phyloP scores from a whole-genome alignment of 2,888 invertebrate species.

The Acrobasis suavella region DNA sequence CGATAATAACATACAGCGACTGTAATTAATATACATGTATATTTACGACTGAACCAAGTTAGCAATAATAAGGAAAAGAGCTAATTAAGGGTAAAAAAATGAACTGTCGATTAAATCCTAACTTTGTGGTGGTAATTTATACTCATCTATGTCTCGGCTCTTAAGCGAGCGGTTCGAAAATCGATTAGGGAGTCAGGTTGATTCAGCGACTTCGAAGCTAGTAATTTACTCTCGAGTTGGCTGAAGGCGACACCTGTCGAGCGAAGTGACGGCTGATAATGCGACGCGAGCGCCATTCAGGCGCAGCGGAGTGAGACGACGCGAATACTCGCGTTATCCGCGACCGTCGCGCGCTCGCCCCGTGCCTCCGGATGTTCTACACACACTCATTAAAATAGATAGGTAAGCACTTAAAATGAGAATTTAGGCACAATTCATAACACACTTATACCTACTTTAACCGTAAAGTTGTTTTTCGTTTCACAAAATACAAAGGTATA shows the following conservation, averaged over 20 bases:
- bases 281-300: slow-evolving; percentile 75
- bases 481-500: no score
- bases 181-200: slow-evolving; percentile 75
- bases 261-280: slow-evolving; percentile 79
- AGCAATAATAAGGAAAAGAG: background rate
- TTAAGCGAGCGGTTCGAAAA: slow-evolving; percentile 67
- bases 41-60: no score
- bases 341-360: slow-evolving; percentile 13
- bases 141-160: slow-evolving; percentile 54
- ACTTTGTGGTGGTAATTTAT: slow-evolving; percentile 49
- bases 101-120: slow-evolving; percentile 22
- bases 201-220: slow-evolving; percentile 78
- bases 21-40: no score
- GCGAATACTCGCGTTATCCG: slow-evolving; percentile 38
- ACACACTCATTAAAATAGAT: background rate
- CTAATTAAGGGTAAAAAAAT: slow-evolving; percentile 20
- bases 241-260: slow-evolving; percentile 82
- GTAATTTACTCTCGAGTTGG: slow-evolving; percentile 81
- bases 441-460: background rate
- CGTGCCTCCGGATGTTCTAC: background rate
- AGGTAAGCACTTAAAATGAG: background rate
- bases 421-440: background rate
- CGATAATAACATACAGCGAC: no score
- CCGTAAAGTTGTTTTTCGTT: no score
- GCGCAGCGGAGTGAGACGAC: slow-evolving; percentile 64